These are phyloP conservation scores for Philonicus albiceps DNA, from an alignment of 2,888 invertebrate species.

Conservation along the genomic window DNA sequence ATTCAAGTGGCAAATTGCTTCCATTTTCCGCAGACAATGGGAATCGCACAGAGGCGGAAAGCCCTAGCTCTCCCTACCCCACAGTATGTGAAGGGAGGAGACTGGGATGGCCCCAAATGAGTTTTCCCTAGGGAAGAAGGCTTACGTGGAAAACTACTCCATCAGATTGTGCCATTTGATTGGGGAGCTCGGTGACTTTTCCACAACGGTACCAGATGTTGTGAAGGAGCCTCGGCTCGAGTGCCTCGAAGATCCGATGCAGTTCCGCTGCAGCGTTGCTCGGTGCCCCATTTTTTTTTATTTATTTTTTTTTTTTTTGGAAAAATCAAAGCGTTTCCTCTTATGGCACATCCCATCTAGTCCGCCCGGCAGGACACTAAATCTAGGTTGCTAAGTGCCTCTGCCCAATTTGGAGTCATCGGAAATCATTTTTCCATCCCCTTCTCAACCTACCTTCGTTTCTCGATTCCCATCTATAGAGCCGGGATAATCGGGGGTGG, in stretches of 20 bases:
- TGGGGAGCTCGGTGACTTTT: neutral
- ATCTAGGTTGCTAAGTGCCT: neutral
- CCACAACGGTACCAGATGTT: neutral
- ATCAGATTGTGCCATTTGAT: neutral
- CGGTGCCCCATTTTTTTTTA: neutral
- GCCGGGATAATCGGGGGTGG: neutral
- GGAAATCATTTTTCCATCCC: neutral
- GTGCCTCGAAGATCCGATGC: neutral
- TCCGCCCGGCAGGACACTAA: neutral
- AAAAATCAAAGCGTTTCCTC: neutral
- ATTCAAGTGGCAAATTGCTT: conserved; percentile 31
- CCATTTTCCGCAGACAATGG: conserved; percentile 29
- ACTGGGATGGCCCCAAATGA: neutral
- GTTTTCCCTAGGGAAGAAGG: neutral
- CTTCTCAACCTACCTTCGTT: neutral
- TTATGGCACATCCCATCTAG: neutral
- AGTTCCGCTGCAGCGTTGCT: neutral
- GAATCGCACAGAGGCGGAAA: neutral
- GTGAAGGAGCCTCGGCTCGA: neutral
- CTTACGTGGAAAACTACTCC: conserved; percentile 22
- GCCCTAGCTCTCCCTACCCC: neutral
- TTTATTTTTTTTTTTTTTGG: neutral
- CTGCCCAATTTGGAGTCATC: neutral
- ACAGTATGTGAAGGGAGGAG: neutral
- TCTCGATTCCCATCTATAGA: neutral